Base-by-base conservation (phyloP, 2,797 vertebrate genomes). In the Coregonus sp. region DNA sequence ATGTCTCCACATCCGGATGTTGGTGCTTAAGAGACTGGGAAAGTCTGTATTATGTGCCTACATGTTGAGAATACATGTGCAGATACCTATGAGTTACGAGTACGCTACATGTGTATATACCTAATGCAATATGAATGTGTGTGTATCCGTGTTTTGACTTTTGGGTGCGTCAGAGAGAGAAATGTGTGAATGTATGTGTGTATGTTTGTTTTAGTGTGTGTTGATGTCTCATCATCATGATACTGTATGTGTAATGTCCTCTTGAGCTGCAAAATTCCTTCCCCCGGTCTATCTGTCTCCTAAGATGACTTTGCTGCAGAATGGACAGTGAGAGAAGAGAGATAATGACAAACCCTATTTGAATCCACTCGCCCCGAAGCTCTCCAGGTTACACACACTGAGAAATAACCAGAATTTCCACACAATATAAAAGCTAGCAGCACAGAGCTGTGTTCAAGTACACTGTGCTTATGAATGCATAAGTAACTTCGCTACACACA, bases 321-420 rank as follows among this genome's bases (percentile, higher is more conserved):
- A 31, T 70, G 56, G 25, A 59, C 70, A 59, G 9, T 11, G 81
- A 54, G 35, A 74, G 69, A 20, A 35, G 73, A 25, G n/a, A 74
- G 35, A 65, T n/a, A 74, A 50, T 25, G 73, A 74, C 29, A 6
- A 50, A 66, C 15, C 14, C 40, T 33, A 56, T 72, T 72, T 54
- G 51, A 72, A 56, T 54, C 20, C 31, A 47, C 40, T 54, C 15
- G 71, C 71, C 40, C 29, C 5, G 15, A n/a, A 50, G 71, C 71
- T 56, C 71, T 18, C 5, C 25, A 56, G 51, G 51, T 72, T 72
- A 56, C 51, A 54, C 51, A 56, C 40, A 47, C 40, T 47, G 40
- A 47, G 40, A 47, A 47, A 47, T 47, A 2, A 47, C 9, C 40
- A 47, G 9, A 12, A 47, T 47, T 12, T 47, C 40, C 40, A 47